Evolutionary conservation across 2,113 vertebrate genomes (phyloP), one percentile per base, ranked within the genome.

Genomic region (Paraplagusia blochii): DNA sequence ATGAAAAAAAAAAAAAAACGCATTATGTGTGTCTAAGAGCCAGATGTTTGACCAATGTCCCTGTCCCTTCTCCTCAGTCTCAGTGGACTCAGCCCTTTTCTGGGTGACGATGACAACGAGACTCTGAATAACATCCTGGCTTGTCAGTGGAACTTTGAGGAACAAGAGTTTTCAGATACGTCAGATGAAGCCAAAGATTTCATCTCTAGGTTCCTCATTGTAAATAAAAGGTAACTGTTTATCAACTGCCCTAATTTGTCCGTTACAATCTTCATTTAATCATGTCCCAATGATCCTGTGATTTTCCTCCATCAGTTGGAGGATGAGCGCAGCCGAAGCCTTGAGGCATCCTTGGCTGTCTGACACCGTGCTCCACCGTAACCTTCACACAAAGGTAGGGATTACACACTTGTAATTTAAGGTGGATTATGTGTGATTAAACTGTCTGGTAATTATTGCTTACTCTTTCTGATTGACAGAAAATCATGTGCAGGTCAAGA

Each of bases 41-140:
- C 22, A 29, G 22, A 6, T 29, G 22, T 29, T 29, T 29, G 1
- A 44, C 11, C 8, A 1, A 11, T 16, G 9, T 11, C 64, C 14
- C 53, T 55, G 0, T 53, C 1, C 68, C 22, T 12, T 60, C 53
- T 12, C n/a, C 53, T 56, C 47, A 99, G 97, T 54, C 91, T 99
- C 47, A 99, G 93, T 33, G 93, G 97, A 51, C 88, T 99, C 34
- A 98, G 95, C 40, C 97, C 97, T n/a, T 99, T 99, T 84, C 88
- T 99, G 35, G 97, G 97, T 0, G 93, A 99, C 4, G 89, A 94
- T 14, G 92, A 98, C 55, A 95, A 86, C 0, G 86, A 98, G 84
- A 99, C 97, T 0, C 86, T 99, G 65, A 99, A 93, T 78, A 99
- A 98, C 84, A 95, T 99, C 77, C 79, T 99, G 74, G 85, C 88